Evolutionary conservation across 2,113 vertebrate genomes (phyloP).

Genomic region (Amphilophus citrinellus): DNA sequence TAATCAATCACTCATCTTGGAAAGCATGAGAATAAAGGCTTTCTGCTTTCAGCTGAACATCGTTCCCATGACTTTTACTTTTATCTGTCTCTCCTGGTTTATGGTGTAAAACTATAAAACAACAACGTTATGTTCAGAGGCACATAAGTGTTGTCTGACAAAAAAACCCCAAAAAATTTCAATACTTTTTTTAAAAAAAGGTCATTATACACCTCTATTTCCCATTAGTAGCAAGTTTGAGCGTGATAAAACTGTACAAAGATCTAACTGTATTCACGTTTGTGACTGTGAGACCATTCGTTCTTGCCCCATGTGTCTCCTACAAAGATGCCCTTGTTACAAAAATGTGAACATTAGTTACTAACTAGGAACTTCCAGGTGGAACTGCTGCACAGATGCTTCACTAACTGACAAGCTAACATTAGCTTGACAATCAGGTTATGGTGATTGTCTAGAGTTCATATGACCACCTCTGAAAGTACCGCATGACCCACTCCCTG

Average conservation of each 20-base stretch:
- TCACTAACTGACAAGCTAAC: too few relatives aligned
- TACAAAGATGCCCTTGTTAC: background rate
- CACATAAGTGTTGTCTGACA: background rate
- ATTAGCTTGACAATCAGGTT: too few relatives aligned
- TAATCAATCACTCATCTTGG: constrained; percentile 42
- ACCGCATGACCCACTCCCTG: too few relatives aligned
- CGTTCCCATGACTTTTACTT: background rate
- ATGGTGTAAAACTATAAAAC: background rate
- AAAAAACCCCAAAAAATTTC: background rate
- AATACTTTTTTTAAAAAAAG: too few relatives aligned
- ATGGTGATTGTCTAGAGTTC: too few relatives aligned
- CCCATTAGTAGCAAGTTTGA: background rate
- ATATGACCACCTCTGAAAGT: too few relatives aligned
- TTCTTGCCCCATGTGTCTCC: background rate
- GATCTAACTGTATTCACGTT: background rate
- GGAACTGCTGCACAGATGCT: too few relatives aligned
- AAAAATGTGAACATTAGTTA: too few relatives aligned
- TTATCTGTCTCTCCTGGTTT: background rate
- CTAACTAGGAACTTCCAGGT: too few relatives aligned
- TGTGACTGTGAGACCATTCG: background rate
- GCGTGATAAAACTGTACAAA: background rate
- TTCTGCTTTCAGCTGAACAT: background rate
- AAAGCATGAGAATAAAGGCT: constrained; percentile 13
- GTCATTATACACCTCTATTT: background rate
- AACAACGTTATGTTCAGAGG: background rate